Evolutionary conservation across 2,888 invertebrate genomes (phyloP).

Genomic region (Synanthedon andrenaeformis): DNA sequence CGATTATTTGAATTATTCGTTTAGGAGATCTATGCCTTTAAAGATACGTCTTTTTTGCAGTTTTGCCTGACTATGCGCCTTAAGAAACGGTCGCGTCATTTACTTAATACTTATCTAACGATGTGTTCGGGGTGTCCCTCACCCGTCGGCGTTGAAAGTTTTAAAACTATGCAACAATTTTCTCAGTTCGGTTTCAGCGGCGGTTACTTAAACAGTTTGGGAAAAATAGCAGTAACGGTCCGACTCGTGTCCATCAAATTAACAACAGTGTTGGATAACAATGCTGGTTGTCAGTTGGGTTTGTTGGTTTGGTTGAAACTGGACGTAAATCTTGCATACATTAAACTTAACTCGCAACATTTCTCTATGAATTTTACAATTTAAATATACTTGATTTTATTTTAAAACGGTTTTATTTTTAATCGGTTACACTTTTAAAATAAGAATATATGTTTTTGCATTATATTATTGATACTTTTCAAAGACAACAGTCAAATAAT

Average conservation of each 20-base stretch:
- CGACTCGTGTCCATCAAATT: conserved; percentile 58
- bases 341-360: neutral
- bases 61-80: too few species aligned
- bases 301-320: conserved; percentile 5
- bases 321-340: neutral
- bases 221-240: conserved; percentile 46
- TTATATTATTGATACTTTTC: too few species aligned
- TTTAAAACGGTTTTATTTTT: too few species aligned
- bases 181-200: conserved; percentile 21
- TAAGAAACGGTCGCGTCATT: too few species aligned
- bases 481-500: too few species aligned
- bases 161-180: conserved; percentile 30
- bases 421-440: too few species aligned
- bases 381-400: neutral
- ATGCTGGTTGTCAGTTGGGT: conserved; percentile 20
- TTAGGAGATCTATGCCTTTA: too few species aligned
- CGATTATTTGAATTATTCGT: too few species aligned
- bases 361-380: neutral
- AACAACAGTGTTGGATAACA: conserved; percentile 32
- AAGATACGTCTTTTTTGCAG: too few species aligned
- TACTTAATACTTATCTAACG: too few species aligned
- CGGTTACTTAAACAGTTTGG: conserved; percentile 32
- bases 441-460: too few species aligned
- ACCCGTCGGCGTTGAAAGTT: conserved; percentile 2
- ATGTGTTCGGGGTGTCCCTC: neutral